Percentiles rank a stretch among this genome's conserved stretches.
Evolutionary conservation across 2,113 vertebrate genomes (phyloP).

Genomic region (Sarotherodon lohbergeri): DNA sequence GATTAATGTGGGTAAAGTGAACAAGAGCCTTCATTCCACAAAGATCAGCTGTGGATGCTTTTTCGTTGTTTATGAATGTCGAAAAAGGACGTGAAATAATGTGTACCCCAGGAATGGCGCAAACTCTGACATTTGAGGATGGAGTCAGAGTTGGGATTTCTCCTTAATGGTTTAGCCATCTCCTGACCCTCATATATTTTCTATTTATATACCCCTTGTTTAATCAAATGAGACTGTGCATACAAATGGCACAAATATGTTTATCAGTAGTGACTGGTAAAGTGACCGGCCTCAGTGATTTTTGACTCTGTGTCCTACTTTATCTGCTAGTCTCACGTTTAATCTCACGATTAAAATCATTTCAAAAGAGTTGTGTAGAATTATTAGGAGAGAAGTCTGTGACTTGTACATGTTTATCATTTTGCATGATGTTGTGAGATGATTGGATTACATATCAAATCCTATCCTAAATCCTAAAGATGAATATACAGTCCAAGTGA

Average conservation of each 20-base stretch:
- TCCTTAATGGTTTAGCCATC: background rate
- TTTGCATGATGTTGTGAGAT: background rate
- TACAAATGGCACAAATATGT: background rate
- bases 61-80: background rate
- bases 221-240: background rate
- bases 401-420: background rate
- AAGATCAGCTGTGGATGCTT: background rate
- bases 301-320: background rate
- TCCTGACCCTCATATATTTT: background rate
- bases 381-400: background rate
- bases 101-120: background rate
- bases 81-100: background rate
- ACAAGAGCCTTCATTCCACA: background rate
- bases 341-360: background rate
- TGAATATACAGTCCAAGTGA: background rate
- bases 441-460: background rate
- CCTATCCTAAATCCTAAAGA: background rate
- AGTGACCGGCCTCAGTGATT: background rate
- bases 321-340: background rate
- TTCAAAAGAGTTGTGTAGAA: background rate
- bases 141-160: background rate
- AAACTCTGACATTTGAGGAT: background rate
- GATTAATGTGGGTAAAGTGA: background rate
- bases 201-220: background rate
- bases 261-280: background rate